These are phyloP conservation scores for Apamea monoglypha DNA, from an alignment of 2,888 invertebrate genomes.

Conservation along the genomic window DNA sequence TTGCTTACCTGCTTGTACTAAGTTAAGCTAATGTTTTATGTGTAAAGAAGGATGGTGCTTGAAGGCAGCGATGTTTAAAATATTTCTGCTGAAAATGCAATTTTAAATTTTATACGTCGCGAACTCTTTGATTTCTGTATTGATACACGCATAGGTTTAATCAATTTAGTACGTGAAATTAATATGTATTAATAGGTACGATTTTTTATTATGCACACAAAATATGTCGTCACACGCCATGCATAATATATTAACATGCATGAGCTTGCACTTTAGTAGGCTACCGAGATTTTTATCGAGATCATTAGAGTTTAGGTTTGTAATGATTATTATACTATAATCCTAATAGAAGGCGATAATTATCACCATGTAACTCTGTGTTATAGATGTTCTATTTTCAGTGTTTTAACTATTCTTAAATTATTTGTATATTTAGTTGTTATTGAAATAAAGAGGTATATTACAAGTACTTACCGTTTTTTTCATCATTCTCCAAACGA, in stretches of 20 bases:
- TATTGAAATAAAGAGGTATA: constrained; percentile 61
- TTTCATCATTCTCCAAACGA: neutral
- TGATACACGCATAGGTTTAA: constrained; percentile 8
- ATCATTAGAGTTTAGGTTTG: constrained; percentile 25
- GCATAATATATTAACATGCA: constrained; percentile 17
- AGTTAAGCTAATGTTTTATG: neutral
- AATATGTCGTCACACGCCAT: constrained; percentile 6
- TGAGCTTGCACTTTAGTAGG: constrained; percentile 37
- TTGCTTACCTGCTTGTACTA: constrained; percentile 7
- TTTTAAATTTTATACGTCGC: neutral
- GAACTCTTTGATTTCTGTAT: constrained; percentile 2
- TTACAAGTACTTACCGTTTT: constrained; percentile 28
- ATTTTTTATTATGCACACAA: constrained; percentile 32
- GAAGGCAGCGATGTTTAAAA: constrained; percentile 27
- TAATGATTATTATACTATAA: constrained; percentile 19
- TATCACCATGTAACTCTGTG: constrained; percentile 50
- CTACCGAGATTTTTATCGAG: constrained; percentile 22
- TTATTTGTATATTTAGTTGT: constrained; percentile 65
- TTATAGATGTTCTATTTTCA: constrained; percentile 61
- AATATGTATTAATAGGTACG: neutral
- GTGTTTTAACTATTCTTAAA: constrained; percentile 56
- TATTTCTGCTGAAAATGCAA: constrained; percentile 11
- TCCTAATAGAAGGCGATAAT: constrained; percentile 45
- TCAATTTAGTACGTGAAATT: constrained; percentile 3
- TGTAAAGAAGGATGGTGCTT: constrained; percentile 20